phyloP scores from a whole-genome alignment of 1,140 invertebrate species.

The Drosophila sechellia region DNA sequence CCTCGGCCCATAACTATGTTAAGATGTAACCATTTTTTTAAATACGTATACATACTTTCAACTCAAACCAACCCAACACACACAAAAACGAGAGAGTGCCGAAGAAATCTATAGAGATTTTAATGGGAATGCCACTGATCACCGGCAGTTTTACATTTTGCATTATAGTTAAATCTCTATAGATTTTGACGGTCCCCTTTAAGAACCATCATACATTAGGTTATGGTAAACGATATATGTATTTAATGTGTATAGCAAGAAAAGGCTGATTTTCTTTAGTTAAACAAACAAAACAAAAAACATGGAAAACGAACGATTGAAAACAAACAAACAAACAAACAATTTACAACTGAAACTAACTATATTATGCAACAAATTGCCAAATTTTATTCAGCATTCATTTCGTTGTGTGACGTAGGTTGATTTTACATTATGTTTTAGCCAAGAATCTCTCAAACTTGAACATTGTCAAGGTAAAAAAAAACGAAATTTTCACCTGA shows the following conservation, averaged over 20 bases:
- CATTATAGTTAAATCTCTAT: conserved; percentile 3
- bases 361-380: conserved; percentile 77
- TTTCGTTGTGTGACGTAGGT: conserved; percentile 35
- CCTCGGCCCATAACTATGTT: conserved; percentile 10
- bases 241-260: conserved; percentile 79
- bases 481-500: conserved; percentile 36
- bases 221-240: conserved; percentile 49
- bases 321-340: conserved; percentile 8
- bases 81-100: not conserved
- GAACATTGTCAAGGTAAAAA: conserved; percentile 42
- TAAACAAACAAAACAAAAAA: conserved; percentile 48
- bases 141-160: too few relatives aligned
- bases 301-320: conserved; percentile 29
- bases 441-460: conserved; percentile 45
- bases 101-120: conserved; percentile 1
- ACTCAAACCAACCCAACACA: conserved; percentile 9
- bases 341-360: conserved; percentile 49
- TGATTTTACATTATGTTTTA: conserved; percentile 18
- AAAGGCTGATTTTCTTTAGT: conserved; percentile 82
- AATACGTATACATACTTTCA: conserved; percentile 36
- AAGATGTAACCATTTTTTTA: conserved; percentile 40
- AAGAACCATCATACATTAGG: conserved; percentile 40
- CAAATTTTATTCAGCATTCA: conserved; percentile 72
- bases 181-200: not conserved
- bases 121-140: not conserved